phyloP scores from a whole-genome alignment of 2,888 invertebrate genomes.

The Cordilura impudica region DNA sequence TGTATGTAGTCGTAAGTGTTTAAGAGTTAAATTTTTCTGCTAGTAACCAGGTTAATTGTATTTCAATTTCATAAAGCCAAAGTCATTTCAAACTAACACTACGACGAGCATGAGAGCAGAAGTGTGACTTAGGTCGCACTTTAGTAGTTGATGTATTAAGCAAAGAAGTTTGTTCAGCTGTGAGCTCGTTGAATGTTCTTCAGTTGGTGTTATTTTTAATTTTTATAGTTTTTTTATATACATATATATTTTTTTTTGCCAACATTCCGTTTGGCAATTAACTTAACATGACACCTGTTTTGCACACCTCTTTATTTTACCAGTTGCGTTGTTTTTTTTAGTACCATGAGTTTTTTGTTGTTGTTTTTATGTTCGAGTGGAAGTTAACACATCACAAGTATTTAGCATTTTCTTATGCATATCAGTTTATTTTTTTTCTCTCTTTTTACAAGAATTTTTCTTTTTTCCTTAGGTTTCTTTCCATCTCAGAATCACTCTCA shows the following conservation, averaged over 20 bases:
- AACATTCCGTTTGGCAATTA: slow-evolving; percentile 61
- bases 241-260: slow-evolving; percentile 12
- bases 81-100: slow-evolving; percentile 40
- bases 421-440: slow-evolving; percentile 33
- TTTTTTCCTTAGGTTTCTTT: slow-evolving; percentile 17
- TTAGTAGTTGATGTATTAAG: slow-evolving; percentile 29
- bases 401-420: slow-evolving; percentile 30
- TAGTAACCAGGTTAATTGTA: slow-evolving; percentile 60
- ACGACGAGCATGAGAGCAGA: slow-evolving; percentile 16
- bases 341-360: slow-evolving; percentile 1
- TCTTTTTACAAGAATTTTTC: neutral
- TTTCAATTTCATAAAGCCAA: slow-evolving; percentile 55
- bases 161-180: slow-evolving; percentile 57
- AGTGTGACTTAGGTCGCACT: slow-evolving; percentile 52
- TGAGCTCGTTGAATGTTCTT: slow-evolving; percentile 39
- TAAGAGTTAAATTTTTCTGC: slow-evolving; percentile 27
- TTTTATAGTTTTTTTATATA: neutral
- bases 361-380: neutral
- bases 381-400: slow-evolving; percentile 18
- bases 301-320: slow-evolving; percentile 57
- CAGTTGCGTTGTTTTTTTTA: slow-evolving; percentile 4
- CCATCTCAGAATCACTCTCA: slow-evolving; percentile 47
- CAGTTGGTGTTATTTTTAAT: slow-evolving; percentile 16
- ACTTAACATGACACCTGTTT: slow-evolving; percentile 64
- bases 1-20: neutral